Percentiles rank a stretch among this genome's conserved stretches.
Conservation (phyloP, 1,140 invertebrate species). For the Bombus confusus region DNA sequence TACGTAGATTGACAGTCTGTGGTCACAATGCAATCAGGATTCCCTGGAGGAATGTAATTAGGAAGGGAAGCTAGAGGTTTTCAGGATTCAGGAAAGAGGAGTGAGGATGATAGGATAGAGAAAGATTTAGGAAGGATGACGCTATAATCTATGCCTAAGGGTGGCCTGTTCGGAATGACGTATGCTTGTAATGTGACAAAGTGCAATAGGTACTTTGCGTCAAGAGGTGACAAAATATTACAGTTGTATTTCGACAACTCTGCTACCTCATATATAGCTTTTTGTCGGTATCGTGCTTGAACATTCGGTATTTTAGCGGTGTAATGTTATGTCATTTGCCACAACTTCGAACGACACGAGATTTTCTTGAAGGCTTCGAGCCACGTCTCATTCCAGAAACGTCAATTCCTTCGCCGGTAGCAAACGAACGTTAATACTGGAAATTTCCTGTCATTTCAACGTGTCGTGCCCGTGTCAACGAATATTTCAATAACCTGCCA, state of each 20-base stretch:
- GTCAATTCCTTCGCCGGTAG: constrained; percentile 10
- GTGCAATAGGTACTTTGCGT: not conserved
- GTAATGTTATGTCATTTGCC: constrained; percentile 57
- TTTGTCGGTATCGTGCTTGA: constrained; percentile 22
- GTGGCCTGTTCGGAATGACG: not conserved
- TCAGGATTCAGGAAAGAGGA: not conserved
- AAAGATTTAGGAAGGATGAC: not conserved
- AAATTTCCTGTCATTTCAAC: constrained; percentile 18
- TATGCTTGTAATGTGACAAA: not conserved
- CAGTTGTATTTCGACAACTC: no score
- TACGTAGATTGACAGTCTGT: not conserved
- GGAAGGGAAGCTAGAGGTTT: not conserved
- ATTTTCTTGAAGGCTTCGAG: constrained; percentile 42
- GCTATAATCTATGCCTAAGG: not conserved
- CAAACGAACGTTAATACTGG: constrained; percentile 11
- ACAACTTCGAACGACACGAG: constrained; percentile 47
- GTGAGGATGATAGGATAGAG: not conserved
- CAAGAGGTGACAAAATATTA: not conserved
- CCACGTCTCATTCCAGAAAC: constrained; percentile 23
- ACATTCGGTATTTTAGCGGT: constrained; percentile 54
- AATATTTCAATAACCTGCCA: constrained; percentile 16
- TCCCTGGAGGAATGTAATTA: not conserved
- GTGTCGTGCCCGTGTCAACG: not conserved
- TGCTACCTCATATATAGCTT: not conserved
- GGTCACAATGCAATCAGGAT: not conserved